Evolutionary conservation across 2,797 vertebrate species (phyloP).

Genomic region (Zenarchopterus dispar): DNA sequence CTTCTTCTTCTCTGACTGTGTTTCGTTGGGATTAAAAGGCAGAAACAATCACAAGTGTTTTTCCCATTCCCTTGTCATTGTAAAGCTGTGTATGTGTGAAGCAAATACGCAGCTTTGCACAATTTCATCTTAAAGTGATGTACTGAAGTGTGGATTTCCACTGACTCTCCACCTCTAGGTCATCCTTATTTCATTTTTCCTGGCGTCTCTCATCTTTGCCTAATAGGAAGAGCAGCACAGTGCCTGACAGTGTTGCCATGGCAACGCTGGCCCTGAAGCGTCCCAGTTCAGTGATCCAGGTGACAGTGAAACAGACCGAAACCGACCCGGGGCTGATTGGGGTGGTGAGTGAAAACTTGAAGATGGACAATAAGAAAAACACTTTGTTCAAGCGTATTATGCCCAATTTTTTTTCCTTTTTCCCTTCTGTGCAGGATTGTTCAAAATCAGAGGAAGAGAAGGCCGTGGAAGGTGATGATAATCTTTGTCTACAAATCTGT

Average conservation of each 20-base stretch:
- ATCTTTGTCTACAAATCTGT: conserved; percentile 15
- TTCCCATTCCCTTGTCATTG: conserved; percentile 1
- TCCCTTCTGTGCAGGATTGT: conserved; percentile 71
- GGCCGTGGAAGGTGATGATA: conserved; percentile 69
- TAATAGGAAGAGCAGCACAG: conserved; percentile 84
- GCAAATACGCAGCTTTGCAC: not conserved
- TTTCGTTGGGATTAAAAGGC: conserved; percentile 19
- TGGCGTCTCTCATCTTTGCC: conserved; percentile 9
- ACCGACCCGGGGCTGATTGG: conserved; percentile 82
- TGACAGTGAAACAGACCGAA: conserved; percentile 87
- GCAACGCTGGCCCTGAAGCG: conserved; percentile 78
- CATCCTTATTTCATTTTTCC: conserved; percentile 16
- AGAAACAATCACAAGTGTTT: conserved; percentile 4
- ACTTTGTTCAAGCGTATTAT: not conserved
- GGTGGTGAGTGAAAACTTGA: conserved; percentile 69
- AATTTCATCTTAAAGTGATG: conserved; percentile 16
- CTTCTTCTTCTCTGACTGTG: conserved; percentile 14
- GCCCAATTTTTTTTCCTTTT: conserved; percentile 19
- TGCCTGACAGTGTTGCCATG: conserved; percentile 78
- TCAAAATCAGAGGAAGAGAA: conserved; percentile 80
- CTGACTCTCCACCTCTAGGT: not conserved
- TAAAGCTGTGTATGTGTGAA: conserved; percentile 10
- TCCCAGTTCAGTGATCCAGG: conserved; percentile 86
- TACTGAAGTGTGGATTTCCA: conserved; percentile 6
- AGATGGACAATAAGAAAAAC: not conserved